phyloP scores from a whole-genome alignment of 2,888 invertebrate species.

The Sarcophaga subvicina region DNA sequence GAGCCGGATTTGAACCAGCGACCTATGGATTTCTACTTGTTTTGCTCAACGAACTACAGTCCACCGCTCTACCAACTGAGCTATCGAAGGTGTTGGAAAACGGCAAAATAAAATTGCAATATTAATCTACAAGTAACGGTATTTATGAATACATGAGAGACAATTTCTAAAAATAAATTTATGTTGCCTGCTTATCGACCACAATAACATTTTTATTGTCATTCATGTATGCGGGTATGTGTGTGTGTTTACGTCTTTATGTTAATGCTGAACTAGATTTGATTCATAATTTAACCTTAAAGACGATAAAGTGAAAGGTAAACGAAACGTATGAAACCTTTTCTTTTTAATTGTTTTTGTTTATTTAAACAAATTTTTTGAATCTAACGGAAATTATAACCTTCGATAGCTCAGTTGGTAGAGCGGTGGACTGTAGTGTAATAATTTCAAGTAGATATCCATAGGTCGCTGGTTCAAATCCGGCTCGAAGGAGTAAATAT shows the following conservation, averaged over 20 bases:
- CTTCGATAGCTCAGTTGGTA: conserved; percentile 78
- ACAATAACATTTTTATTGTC: neutral
- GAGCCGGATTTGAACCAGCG: conserved; percentile 85
- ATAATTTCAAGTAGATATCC: conserved; percentile 5
- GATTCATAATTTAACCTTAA: no score
- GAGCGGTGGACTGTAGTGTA: conserved; percentile 77
- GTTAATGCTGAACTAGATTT: no score
- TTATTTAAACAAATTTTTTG: neutral
- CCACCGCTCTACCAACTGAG: conserved; percentile 78
- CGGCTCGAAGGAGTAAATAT: conserved; percentile 76
- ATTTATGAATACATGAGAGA: neutral
- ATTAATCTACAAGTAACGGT: neutral
- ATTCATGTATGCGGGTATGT: neutral
- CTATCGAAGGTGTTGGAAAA: conserved; percentile 82
- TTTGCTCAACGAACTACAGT: conserved; percentile 72
- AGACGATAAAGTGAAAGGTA: no score
- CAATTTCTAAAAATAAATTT: neutral
- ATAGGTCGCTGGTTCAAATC: conserved; percentile 79
- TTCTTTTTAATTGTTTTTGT: no score
- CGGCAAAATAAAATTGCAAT: conserved; percentile 79
- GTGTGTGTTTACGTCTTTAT: neutral
- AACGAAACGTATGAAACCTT: no score
- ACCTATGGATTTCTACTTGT: conserved; percentile 16
- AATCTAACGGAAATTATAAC: conserved; percentile 6
- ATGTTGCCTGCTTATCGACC: neutral